Base-by-base conservation (phyloP, 2,797 vertebrate genomes). In the Pseudocheirus occidentalis region DNA sequence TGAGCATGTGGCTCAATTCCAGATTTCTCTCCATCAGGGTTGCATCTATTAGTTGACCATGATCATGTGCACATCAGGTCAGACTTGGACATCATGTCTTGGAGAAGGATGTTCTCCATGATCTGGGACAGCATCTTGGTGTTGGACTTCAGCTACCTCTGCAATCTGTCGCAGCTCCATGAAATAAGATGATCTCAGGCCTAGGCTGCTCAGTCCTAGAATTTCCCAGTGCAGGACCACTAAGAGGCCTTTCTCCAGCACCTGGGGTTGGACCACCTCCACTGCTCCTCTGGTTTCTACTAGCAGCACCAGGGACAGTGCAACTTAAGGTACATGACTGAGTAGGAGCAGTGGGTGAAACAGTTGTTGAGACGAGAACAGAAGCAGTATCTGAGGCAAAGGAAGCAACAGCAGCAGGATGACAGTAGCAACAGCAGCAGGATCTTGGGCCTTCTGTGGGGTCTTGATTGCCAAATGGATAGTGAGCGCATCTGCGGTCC, bases 1-100 rank as follows among this genome's bases (percentile, higher is more conserved):
- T 99, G 92, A 99, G 99, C 99, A 99, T 99, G 99, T 99, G 99
- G 96, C 99, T 99, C 97, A 99, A 99, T 98, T 99, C 99, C 0
- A 99, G 99, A 98, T 99, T 99, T 95, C 99, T 98, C 96, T 99
- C 99, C 99, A 99, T 99, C 98, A 99, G 98, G 98, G 99, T 97
- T 99, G 99, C 99, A 99, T 99, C 99, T 99, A 99, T 16, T 99
- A 99, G 97, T 99, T 99, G 96, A 99, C 99, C 99, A 99, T 99
- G 96, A 99, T 99, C 99, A 99, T 99, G 98, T 99, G n/a, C 99
- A 99, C 99, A 99, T 99, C 97, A 99, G 99, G 98, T 99, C 99
- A 0, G 99, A 99, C 98, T 99, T 99, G 91, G 99, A 99, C 99
- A 99, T 99, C 99, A 99, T 99, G 98, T 99, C 99, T 98, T 99